Evolutionary conservation across 1,140 invertebrate species (phyloP).

Genomic region (Papilio polyxenes): DNA sequence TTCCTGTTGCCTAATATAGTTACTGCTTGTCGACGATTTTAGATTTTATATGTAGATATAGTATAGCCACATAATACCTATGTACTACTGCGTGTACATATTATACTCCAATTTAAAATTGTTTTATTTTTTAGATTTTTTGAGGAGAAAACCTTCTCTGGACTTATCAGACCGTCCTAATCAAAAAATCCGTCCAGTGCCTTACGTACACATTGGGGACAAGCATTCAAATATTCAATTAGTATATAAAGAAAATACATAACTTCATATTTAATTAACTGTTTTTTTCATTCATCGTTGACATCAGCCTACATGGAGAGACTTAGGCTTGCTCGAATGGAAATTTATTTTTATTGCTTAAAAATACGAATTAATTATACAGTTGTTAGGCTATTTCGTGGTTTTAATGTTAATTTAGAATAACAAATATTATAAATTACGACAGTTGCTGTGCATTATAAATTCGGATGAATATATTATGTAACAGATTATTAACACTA

Average conservation of each 20-base stretch:
- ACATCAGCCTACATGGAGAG: not conserved
- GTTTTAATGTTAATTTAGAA: not conserved
- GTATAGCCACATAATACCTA: too few relatives aligned
- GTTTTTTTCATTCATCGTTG: not conserved
- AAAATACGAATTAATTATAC: not conserved
- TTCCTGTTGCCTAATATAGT: conserved; percentile 10
- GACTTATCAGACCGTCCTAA: too few relatives aligned
- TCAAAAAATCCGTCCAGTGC: too few relatives aligned
- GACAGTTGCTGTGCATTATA: not conserved
- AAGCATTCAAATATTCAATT: too few relatives aligned
- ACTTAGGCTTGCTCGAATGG: not conserved
- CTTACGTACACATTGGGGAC: too few relatives aligned
- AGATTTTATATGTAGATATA: not conserved
- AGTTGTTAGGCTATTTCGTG: not conserved
- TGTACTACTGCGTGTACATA: too few relatives aligned
- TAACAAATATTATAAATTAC: not conserved
- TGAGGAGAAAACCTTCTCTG: too few relatives aligned
- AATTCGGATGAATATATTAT: not conserved
- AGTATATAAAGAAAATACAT: not conserved
- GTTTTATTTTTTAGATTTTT: too few relatives aligned
- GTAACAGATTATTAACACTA: not conserved
- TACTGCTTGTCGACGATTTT: not conserved
- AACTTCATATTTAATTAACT: not conserved
- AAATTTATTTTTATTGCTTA: not conserved
- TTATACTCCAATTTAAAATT: too few relatives aligned